These are phyloP conservation scores for Xyliphius kryptos DNA, from an alignment of 2,113 vertebrate species.

Conservation along the genomic window DNA sequence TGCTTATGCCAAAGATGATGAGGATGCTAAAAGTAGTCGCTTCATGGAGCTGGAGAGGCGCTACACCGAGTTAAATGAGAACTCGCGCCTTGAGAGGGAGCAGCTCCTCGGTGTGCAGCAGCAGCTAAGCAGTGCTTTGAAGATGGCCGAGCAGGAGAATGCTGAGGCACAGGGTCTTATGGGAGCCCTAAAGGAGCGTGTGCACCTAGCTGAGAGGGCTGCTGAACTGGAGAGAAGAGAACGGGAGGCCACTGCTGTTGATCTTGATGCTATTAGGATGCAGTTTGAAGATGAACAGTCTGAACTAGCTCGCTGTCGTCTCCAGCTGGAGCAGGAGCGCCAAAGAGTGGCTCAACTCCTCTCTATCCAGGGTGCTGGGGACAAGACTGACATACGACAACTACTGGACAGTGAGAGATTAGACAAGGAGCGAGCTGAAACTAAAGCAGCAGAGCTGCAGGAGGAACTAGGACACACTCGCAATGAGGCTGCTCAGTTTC, in stretches of 20 bases:
- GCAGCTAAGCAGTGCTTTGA: slow-evolving; percentile 79
- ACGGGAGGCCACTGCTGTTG: slow-evolving; percentile 58
- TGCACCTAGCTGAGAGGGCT: slow-evolving; percentile 75
- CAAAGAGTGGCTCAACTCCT: slow-evolving; percentile 75
- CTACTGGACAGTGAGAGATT: slow-evolving; percentile 73
- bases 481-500: slow-evolving; percentile 68
- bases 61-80: slow-evolving; percentile 76
- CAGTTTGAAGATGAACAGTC: slow-evolving; percentile 68
- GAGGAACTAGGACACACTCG: slow-evolving; percentile 74
- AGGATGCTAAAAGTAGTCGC: slow-evolving; percentile 77
- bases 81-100: slow-evolving; percentile 76
- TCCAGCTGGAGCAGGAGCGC: slow-evolving; percentile 77
- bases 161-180: slow-evolving; percentile 82
- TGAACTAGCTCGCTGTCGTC: slow-evolving; percentile 70
- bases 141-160: slow-evolving; percentile 85
- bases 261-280: slow-evolving; percentile 70
- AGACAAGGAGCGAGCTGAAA: slow-evolving; percentile 77
- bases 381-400: slow-evolving; percentile 75
- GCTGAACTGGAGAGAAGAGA: slow-evolving; percentile 76
- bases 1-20: slow-evolving; percentile 59
- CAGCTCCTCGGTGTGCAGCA: slow-evolving; percentile 84
- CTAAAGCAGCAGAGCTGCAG: slow-evolving; percentile 64
- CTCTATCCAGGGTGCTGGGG: slow-evolving; percentile 76
- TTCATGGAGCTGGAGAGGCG: slow-evolving; percentile 81
- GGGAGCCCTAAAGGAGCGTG: slow-evolving; percentile 76